phyloP scores from a whole-genome alignment of 1,140 invertebrate genomes.

The Andrena cerasifolii region DNA sequence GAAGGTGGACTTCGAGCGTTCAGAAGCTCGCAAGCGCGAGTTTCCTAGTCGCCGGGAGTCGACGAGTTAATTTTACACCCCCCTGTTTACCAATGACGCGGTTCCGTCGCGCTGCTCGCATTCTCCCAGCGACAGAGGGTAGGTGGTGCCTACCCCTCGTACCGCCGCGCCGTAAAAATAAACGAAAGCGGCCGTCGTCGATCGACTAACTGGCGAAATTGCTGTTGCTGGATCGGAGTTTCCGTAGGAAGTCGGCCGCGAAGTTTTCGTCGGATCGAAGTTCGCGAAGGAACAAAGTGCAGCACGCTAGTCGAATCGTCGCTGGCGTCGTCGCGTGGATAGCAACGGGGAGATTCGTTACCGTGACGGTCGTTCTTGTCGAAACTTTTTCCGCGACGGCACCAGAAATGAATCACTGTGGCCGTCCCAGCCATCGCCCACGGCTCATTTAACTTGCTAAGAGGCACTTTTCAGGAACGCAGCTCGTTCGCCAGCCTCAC shows the following conservation, averaged over 20 bases:
- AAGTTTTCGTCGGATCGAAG: conserved; percentile 41
- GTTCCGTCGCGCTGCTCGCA: too few species aligned
- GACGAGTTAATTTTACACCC: too few species aligned
- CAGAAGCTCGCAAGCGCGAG: too few species aligned
- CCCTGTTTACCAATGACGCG: too few species aligned
- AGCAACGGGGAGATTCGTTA: conserved; percentile 40
- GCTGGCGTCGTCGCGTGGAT: background rate
- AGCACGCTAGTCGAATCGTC: conserved; percentile 46
- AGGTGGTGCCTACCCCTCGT: too few species aligned
- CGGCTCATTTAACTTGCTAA: conserved; percentile 72
- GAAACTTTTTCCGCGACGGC: conserved; percentile 53
- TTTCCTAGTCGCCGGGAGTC: too few species aligned
- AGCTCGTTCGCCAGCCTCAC: conserved; percentile 35
- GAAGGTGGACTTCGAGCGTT: too few species aligned
- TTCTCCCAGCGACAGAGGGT: too few species aligned
- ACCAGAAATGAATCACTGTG: conserved; percentile 62
- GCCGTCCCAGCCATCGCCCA: conserved; percentile 56
- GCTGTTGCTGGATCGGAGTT: background rate
- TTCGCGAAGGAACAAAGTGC: conserved; percentile 40
- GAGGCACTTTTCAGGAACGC: conserved; percentile 61
- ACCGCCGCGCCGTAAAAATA: background rate
- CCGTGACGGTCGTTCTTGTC: conserved; percentile 47
- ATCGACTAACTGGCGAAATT: background rate
- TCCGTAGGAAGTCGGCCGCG: background rate
- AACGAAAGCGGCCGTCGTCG: background rate